These are phyloP conservation scores for Anomalospiza imberbis DNA, from an alignment of 2,797 vertebrate species.

Conservation along the genomic window DNA sequence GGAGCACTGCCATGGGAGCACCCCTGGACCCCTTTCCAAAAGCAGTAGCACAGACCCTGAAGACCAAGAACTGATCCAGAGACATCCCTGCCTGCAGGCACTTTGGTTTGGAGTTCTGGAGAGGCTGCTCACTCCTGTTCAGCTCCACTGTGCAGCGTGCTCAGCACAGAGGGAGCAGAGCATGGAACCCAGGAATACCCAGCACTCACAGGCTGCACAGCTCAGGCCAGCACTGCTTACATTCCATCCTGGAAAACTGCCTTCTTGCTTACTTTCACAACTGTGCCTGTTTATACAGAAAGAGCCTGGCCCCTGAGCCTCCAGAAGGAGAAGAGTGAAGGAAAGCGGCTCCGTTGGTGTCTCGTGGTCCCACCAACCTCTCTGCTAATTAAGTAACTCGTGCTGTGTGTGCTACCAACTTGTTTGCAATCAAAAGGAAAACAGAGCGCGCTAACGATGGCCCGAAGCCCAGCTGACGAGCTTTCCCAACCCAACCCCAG, in stretches of 20 bases:
- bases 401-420: background rate
- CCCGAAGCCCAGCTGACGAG: fast-evolving
- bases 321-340: background rate
- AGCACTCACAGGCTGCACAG: background rate
- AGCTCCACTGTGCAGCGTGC: background rate
- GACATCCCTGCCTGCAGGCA: fast-evolving
- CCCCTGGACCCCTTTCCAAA: background rate
- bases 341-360: background rate
- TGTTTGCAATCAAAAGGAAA: background rate
- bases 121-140: fast-evolving
- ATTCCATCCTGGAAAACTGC: background rate
- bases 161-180: background rate
- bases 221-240: background rate
- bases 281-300: background rate
- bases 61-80: background rate
- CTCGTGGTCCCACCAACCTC: background rate
- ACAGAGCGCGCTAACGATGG: fast-evolving
- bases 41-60: background rate
- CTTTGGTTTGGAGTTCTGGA: background rate
- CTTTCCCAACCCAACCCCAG: background rate
- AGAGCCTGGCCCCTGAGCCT: background rate
- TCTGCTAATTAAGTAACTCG: background rate
- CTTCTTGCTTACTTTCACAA: background rate
- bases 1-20: fast-evolving
- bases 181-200: background rate